Conservation (phyloP, 2,888 invertebrate species). For the Harpalus rubripes region DNA sequence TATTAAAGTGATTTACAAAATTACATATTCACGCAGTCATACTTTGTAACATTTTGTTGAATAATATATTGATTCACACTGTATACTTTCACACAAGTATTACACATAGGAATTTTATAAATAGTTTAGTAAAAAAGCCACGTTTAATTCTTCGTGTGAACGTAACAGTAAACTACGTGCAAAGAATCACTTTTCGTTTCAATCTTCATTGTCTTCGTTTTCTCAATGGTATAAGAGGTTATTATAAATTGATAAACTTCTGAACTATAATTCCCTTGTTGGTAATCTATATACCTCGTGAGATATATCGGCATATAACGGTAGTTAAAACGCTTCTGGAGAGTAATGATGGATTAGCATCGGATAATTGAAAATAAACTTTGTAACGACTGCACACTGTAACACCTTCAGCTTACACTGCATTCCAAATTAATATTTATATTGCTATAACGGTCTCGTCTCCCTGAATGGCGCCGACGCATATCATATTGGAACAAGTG, state of each 20-base stretch:
- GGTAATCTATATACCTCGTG: background rate
- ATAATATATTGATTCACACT: slow-evolving; percentile 24
- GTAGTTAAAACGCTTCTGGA: slow-evolving; percentile 4
- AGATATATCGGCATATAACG: slow-evolving; percentile 5
- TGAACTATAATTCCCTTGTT: slow-evolving; percentile 1
- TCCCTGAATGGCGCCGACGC: too few species aligned
- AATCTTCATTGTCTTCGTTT: background rate
- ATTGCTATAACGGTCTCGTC: too few species aligned
- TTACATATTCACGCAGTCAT: background rate
- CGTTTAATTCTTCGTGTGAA: slow-evolving; percentile 31
- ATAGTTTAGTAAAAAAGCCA: slow-evolving; percentile 12
- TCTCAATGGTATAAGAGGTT: background rate
- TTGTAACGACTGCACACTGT: background rate
- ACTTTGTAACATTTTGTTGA: background rate
- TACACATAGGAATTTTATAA: background rate
- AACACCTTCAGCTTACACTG: too few species aligned
- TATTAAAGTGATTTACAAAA: too few species aligned
- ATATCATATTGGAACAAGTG: too few species aligned
- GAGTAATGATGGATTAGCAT: background rate
- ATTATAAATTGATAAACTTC: background rate
- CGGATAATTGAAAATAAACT: slow-evolving; percentile 3
- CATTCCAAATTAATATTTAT: too few species aligned
- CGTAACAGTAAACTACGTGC: background rate
- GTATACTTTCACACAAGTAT: slow-evolving; percentile 17
- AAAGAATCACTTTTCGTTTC: background rate